These are phyloP conservation scores for Anniella stebbinsi DNA, from an alignment of 2,797 vertebrate genomes.

Conservation along the genomic window DNA sequence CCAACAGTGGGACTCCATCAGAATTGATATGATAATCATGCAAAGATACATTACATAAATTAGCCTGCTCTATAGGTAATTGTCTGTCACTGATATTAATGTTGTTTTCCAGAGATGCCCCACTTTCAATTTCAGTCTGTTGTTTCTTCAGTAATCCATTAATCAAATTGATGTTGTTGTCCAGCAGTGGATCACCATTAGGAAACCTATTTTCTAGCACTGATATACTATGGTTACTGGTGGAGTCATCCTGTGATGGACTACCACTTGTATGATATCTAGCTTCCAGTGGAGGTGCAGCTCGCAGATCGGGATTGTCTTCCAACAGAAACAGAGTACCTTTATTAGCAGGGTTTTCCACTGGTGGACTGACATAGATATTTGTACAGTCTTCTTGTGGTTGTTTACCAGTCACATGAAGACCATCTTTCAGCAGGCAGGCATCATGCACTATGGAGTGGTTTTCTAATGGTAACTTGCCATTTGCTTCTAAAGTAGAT, in stretches of 20 bases:
- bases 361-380: too few species aligned
- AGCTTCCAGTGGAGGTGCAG: neutral
- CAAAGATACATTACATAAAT: neutral
- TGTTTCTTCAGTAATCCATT: constrained; percentile 1
- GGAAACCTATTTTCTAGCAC: constrained; percentile 33
- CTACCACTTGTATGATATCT: rapidly evolving
- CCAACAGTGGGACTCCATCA: neutral
- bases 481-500: neutral
- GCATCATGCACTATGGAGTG: neutral
- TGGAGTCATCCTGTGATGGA: neutral
- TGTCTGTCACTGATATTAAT: neutral
- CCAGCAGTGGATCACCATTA: constrained; percentile 9
- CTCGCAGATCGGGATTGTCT: neutral
- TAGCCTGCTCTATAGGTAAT: neutral
- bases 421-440: neutral
- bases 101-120: neutral
- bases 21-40: neutral
- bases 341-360: constrained; percentile 22
- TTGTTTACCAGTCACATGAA: neutral
- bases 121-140: neutral
- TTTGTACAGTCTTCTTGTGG: neutral
- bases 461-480: neutral
- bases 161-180: neutral
- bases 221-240: neutral
- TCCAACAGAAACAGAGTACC: neutral